Base-by-base conservation (phyloP, 2,797 vertebrate genomes). In the Esox lucius region DNA sequence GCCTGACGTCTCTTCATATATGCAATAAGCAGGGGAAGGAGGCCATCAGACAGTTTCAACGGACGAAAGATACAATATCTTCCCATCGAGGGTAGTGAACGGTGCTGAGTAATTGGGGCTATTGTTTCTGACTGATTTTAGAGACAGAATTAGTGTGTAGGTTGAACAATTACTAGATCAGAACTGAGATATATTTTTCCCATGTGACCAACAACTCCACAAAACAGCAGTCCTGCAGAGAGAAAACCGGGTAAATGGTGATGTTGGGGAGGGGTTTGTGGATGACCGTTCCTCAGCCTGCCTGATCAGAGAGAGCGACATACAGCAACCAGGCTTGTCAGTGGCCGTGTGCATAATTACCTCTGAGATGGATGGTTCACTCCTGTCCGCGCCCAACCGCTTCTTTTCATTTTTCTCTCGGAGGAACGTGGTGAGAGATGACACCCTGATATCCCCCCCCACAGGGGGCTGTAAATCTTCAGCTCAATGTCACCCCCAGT, bases 261-360 rank as follows among this genome's bases (percentile, higher is more conserved):
- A 70, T 73, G 77, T 75, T 48, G 62, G 48, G 74, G 72, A 80
- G 73, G 80, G 65, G 71, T 81, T 53, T 67, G 39, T 70, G 70
- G 79, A 81, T 62, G 48, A 73, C 74, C 72, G 75, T 82, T 84
- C 85, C 82, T 85, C 85, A 39, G 11, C 71, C 80, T 70, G 67
- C n/a, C 16, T 17, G 33, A 85, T 86, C 76, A 28, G 84, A 86
- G 78, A 82, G 76, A 46, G 73, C 46, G 62, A 56, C 53, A 56
- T 22, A 83, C 87, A 84, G 78, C 85, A 75, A 74, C 75, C 68
- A 78, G 85, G 81, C 83, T 80, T 81, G 85, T 88, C 87, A 73
- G 80, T 33, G 71, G 78, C 76, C 83, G 80, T 72, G 83, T 88
- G 90, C 90, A 89, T 91, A 90, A 92, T 91, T 90, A 90, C 77